phyloP scores from a whole-genome alignment of 2,113 vertebrate species.

The Thunnus thynnus region DNA sequence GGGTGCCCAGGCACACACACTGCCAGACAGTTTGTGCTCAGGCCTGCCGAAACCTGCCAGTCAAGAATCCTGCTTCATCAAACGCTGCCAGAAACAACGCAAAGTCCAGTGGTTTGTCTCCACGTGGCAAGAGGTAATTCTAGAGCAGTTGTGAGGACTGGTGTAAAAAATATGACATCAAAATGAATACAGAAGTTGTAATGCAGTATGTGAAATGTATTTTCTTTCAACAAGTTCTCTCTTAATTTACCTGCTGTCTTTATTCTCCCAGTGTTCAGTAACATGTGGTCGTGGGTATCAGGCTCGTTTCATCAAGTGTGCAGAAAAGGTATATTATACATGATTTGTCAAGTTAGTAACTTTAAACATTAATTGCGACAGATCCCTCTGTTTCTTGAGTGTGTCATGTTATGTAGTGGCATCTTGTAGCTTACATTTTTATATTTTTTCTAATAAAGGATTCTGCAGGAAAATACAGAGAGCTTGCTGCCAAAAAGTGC shows the following conservation, averaged over 20 bases:
- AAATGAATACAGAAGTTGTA: conserved; percentile 12
- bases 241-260: not conserved
- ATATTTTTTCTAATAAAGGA: conserved; percentile 59
- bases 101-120: conserved; percentile 91
- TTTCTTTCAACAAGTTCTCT: not conserved
- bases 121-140: conserved; percentile 89
- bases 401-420: not conserved
- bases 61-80: conserved; percentile 88
- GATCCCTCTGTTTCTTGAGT: not conserved
- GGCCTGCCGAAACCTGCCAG: conserved; percentile 82
- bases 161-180: not conserved
- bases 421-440: not conserved
- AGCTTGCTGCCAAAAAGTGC: conserved; percentile 88
- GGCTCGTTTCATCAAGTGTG: conserved; percentile 87
- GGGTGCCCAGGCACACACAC: conserved; percentile 52
- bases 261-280: conserved; percentile 86
- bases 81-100: conserved; percentile 87
- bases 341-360: not conserved
- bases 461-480: conserved; percentile 87
- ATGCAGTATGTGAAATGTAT: not conserved
- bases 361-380: not conserved
- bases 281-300: conserved; percentile 89
- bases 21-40: conserved; percentile 83
- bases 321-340: conserved; percentile 82
- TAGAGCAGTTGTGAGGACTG: not conserved